Base-by-base conservation (phyloP, 1,140 invertebrate species). In the Aleiodes sp. region DNA sequence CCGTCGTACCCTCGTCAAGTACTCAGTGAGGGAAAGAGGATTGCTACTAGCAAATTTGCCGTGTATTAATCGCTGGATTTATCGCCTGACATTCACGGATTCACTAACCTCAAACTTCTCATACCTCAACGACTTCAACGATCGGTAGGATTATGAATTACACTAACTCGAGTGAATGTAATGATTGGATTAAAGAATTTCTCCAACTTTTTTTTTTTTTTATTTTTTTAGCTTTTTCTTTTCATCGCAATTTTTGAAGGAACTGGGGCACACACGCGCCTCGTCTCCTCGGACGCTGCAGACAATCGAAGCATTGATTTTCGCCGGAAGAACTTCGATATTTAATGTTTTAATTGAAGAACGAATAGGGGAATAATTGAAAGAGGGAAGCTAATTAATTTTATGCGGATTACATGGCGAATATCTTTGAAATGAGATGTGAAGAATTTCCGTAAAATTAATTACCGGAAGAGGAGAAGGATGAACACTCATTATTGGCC, bases 1-100 rank as follows among this genome's bases (percentile, higher is more conserved):
- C 4, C 29, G 56, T 59, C 56, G 28, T 52, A 59, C 56, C 56
- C 56, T 59, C 28, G 56, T 59, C 28, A 59, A 59, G 28, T 29
- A 10, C 56, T 29, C 16, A 26, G 56, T 16, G 56, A 52, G 46
- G 46, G 46, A 52, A 52, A 52, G 56, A 59, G 56, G 28, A 59
- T 59, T 59, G 26, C 26, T 35, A 41, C 61, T 61, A 60, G 62
- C 67, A 73, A 75, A 75, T 73, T 75, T 73, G 72, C 59, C 70
- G 72, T 52, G 69, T 74, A 76, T 76, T 76, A 76, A 76, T 76
- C 68, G 70, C 66, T 35, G 65, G 69, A 76, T 74, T 76, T 74
- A 76, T 74, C 35, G 70, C 63, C 29, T 29, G 21, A 69, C 60
- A 46, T 43, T 52, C 46, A 52, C 46, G 46, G 46, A 52, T 52